Percentiles rank a stretch among this genome's conserved stretches.
These are phyloP conservation scores for Cydia fagiglandana DNA, from an alignment of 1,140 invertebrate species.

Conservation along the genomic window DNA sequence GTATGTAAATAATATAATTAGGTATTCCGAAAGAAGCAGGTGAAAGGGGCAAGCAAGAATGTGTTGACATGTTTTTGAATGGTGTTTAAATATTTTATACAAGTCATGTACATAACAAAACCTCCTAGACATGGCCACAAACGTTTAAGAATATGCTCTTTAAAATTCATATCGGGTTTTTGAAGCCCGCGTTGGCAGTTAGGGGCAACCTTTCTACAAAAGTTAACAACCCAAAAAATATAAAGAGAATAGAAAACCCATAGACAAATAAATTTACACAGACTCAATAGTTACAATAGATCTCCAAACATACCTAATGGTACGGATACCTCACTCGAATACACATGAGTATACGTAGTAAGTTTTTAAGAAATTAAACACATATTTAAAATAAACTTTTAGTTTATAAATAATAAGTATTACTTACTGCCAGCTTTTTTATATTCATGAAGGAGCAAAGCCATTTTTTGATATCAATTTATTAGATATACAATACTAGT, in stretches of 20 bases:
- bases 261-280: conserved; percentile 66
- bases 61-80: conserved; percentile 11
- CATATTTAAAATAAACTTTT: not conserved
- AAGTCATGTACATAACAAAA: conserved; percentile 19
- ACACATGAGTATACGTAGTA: too few relatives aligned
- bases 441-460: too few relatives aligned
- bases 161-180: conserved; percentile 73
- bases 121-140: not conserved
- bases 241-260: conserved; percentile 56
- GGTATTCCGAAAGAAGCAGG: not conserved
- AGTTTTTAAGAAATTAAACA: conserved; percentile 36
- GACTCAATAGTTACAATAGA: conserved; percentile 57
- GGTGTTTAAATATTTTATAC: conserved; percentile 15
- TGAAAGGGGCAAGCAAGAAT: conserved; percentile 3
- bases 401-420: too few relatives aligned
- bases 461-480: too few relatives aligned
- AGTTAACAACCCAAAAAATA: conserved; percentile 47
- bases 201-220: conserved; percentile 64
- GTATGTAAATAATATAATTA: not conserved
- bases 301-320: conserved; percentile 53
- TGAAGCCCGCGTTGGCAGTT: conserved; percentile 52
- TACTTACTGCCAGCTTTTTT: too few relatives aligned
- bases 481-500: not conserved
- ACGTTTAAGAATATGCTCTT: conserved; percentile 45
- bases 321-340: too few relatives aligned